Evolutionary conservation across 2,888 invertebrate genomes (phyloP).

Genomic region (Eupithecia dodoneata): DNA sequence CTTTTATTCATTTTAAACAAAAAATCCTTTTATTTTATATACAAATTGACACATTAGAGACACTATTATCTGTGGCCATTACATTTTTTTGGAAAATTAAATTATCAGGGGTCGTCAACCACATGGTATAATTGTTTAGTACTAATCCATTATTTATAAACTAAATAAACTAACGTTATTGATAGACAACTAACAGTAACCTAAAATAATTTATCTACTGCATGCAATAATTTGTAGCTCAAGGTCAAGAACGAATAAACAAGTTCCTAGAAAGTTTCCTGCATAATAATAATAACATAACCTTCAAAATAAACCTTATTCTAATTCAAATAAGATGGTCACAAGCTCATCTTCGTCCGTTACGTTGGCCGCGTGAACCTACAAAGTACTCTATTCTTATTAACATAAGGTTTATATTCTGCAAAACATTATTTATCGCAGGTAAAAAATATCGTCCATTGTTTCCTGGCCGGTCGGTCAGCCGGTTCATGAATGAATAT

Average conservation of each 20-base stretch:
- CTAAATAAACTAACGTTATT: conserved; percentile 12
- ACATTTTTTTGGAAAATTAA: conserved; percentile 35
- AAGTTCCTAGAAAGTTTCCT: conserved; percentile 15
- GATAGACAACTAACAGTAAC: conserved; percentile 9
- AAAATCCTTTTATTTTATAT: conserved; percentile 31
- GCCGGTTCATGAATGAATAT: conserved; percentile 18
- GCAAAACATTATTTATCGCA: conserved; percentile 17
- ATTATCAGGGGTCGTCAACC: conserved; percentile 35
- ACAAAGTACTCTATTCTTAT: conserved; percentile 14
- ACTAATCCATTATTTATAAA: conserved; percentile 13
- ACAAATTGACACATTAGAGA: conserved; percentile 36
- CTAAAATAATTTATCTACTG: conserved; percentile 9
- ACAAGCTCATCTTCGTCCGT: conserved; percentile 15
- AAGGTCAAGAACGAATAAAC: conserved; percentile 12
- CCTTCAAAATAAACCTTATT: conserved; percentile 4
- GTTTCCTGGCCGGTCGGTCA: conserved; percentile 16
- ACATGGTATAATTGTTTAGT: conserved; percentile 13
- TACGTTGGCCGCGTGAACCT: conserved; percentile 16
- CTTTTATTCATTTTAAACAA: conserved; percentile 27
- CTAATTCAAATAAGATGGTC: conserved; percentile 14
- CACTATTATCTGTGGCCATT: conserved; percentile 30
- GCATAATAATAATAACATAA: conserved; percentile 10
- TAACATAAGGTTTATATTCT: conserved; percentile 16
- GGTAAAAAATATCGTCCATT: conserved; percentile 16
- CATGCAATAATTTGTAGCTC: conserved; percentile 14